phyloP scores from a whole-genome alignment of 2,113 vertebrate species.

The Etia nguti region DNA sequence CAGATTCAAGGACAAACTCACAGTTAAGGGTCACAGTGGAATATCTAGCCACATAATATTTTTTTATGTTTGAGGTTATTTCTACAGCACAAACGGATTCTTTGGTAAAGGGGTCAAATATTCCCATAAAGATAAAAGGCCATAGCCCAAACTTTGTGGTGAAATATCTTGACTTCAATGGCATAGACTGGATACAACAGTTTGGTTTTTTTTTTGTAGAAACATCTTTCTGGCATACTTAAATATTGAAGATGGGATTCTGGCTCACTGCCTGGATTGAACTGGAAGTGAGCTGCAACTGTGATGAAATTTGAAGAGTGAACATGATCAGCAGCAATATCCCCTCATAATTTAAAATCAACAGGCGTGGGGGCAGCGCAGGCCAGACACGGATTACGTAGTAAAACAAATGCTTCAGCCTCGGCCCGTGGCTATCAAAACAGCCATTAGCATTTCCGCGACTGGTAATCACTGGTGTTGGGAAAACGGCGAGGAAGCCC shows the following conservation, averaged over 20 bases:
- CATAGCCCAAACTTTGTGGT: background rate
- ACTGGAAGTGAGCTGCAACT: background rate
- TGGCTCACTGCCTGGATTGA: background rate
- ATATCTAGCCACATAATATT: background rate
- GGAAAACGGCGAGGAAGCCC: constrained; percentile 56
- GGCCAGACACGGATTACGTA: constrained; percentile 59
- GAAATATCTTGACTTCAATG: background rate
- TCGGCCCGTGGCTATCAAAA: constrained; percentile 53
- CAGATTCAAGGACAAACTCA: background rate
- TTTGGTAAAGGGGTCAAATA: background rate
- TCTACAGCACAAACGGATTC: background rate
- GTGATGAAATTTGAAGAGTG: background rate
- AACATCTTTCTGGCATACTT: background rate
- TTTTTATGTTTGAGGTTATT: background rate
- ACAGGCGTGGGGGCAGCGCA: constrained; percentile 7
- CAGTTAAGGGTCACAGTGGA: background rate
- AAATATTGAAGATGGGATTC: background rate
- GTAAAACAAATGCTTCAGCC: constrained; percentile 59
- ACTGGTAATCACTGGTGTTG: constrained; percentile 56
- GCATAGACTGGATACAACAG: background rate
- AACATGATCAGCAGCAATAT: constrained; percentile 20
- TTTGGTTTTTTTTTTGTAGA: fast-evolving
- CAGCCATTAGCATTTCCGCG: constrained; percentile 71
- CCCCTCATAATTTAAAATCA: constrained; percentile 52
- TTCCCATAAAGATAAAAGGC: background rate